These are phyloP conservation scores for Drosophila robusta DNA, from an alignment of 2,888 invertebrate species.

Conservation along the genomic window DNA sequence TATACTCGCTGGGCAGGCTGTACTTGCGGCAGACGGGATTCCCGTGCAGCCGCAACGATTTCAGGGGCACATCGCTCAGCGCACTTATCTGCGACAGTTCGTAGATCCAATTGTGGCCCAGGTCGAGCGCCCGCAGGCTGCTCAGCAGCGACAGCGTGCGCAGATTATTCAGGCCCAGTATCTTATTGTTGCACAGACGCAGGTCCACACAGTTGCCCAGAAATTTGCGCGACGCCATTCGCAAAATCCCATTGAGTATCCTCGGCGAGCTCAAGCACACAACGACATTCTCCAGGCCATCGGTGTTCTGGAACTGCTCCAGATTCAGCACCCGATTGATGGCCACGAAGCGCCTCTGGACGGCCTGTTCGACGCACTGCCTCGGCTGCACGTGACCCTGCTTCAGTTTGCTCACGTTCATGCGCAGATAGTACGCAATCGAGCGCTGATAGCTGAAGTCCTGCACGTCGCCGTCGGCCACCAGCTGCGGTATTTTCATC, in stretches of 20 bases:
- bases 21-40: slow-evolving; percentile 81
- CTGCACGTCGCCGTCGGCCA: neutral
- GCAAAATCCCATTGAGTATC: slow-evolving; percentile 72
- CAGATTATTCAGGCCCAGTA: slow-evolving; percentile 61
- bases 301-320: slow-evolving; percentile 74
- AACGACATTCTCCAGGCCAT: slow-evolving; percentile 75
- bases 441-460: slow-evolving; percentile 25
- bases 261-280: slow-evolving; percentile 73
- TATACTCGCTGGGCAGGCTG: slow-evolving; percentile 76
- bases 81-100: slow-evolving; percentile 69
- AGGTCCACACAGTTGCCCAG: slow-evolving; percentile 77
- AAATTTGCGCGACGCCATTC: slow-evolving; percentile 75
- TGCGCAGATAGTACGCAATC: slow-evolving; percentile 71
- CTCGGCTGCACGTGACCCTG: slow-evolving; percentile 75
- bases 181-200: slow-evolving; percentile 77
- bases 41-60: slow-evolving; percentile 76
- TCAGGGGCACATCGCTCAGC: slow-evolving; percentile 70
- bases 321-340: slow-evolving; percentile 79
- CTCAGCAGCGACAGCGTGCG: slow-evolving; percentile 73
- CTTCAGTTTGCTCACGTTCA: slow-evolving; percentile 76
- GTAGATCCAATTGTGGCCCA: slow-evolving; percentile 79
- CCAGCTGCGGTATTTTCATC: slow-evolving; percentile 66
- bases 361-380: slow-evolving; percentile 71
- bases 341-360: slow-evolving; percentile 72
- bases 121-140: slow-evolving; percentile 79